Percentiles rank a stretch among this genome's conserved stretches.
phyloP scores from a whole-genome alignment of 2,797 vertebrate species.

The Nothura maculosa region DNA sequence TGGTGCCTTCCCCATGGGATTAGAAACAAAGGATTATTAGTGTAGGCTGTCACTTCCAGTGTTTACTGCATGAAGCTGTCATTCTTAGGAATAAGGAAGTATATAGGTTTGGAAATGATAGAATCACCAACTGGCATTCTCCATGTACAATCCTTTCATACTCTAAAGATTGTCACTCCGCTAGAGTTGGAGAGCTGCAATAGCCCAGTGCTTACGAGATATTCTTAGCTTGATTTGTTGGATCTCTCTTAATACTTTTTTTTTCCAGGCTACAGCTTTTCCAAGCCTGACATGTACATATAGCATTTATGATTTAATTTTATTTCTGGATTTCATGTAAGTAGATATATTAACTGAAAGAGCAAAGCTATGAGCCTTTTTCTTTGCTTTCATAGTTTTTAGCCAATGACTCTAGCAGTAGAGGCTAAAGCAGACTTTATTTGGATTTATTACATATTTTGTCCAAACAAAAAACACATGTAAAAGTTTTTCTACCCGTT shows the following conservation, averaged over 20 bases:
- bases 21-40: neutral
- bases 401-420: neutral
- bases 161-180: neutral
- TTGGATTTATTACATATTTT: slow-evolving; percentile 18
- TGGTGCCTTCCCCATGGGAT: neutral
- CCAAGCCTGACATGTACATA: neutral
- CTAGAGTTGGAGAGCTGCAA: neutral
- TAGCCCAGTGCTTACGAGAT: neutral
- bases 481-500: neutral
- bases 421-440: neutral
- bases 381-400: neutral
- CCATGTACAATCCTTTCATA: neutral
- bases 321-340: neutral
- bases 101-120: neutral
- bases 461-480: slow-evolving; percentile 21
- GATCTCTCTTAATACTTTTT: neutral
- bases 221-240: neutral
- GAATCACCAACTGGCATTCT: accelerated
- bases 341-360: neutral
- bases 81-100: neutral
- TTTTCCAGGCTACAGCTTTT: neutral
- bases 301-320: neutral
- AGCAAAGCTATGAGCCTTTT: neutral
- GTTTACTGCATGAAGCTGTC: neutral
- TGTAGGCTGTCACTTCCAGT: neutral